Conservation (phyloP, 2,888 invertebrate species). For the Orthonevra nobilis region DNA sequence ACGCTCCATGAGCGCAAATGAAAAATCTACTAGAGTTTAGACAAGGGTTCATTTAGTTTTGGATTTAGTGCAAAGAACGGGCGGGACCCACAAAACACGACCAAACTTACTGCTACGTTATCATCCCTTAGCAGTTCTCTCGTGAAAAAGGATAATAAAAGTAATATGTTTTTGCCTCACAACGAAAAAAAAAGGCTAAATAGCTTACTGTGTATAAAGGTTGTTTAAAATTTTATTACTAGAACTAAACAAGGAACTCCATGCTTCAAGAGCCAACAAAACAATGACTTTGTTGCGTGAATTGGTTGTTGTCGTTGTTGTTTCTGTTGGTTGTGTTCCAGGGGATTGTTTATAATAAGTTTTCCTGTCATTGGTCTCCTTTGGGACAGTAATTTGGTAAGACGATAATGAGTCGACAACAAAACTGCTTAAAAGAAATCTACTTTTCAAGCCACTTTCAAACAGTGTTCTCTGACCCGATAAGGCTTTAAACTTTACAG, state of each 20-base stretch:
- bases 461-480: no score
- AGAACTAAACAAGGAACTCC: neutral
- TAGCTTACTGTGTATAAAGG: conserved; percentile 27
- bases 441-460: no score
- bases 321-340: no score
- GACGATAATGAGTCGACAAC: no score
- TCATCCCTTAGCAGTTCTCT: conserved; percentile 53
- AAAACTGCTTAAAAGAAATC: no score
- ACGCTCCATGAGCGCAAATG: conserved; percentile 11
- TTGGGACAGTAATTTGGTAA: no score
- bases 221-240: conserved; percentile 52
- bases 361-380: no score
- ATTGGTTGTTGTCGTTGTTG: no score
- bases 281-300: no score
- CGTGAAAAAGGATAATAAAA: conserved; percentile 56
- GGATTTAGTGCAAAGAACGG: conserved; percentile 5
- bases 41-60: conserved; percentile 43
- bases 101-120: no score
- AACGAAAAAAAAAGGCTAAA: conserved; percentile 38
- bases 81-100: neutral
- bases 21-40: conserved; percentile 13
- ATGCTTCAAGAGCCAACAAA: neutral
- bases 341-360: no score
- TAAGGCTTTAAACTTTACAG: no score
- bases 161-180: conserved; percentile 8